Evolutionary conservation across 2,888 invertebrate species (phyloP).

Genomic region (Conistra vaccinii): DNA sequence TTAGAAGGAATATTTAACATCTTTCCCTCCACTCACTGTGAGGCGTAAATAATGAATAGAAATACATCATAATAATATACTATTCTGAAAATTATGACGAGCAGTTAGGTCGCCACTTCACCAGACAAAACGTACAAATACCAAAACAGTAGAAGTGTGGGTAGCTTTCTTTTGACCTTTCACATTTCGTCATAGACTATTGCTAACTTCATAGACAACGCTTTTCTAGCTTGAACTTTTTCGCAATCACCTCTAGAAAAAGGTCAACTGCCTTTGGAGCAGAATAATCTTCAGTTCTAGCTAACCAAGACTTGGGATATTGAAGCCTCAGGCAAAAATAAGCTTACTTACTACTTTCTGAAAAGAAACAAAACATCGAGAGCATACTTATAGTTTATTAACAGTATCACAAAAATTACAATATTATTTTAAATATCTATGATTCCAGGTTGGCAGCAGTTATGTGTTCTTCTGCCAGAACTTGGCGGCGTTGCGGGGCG

Average conservation of each 20-base stretch:
- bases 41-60: neutral
- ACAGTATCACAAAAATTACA: constrained; percentile 74
- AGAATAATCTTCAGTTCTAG: neutral
- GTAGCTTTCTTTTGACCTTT: constrained; percentile 33
- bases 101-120: neutral
- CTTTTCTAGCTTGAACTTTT: constrained; percentile 3
- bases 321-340: neutral
- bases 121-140: constrained; percentile 37
- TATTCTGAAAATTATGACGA: neutral
- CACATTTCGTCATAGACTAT: constrained; percentile 28
- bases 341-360: too few relatives aligned
- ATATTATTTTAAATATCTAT: constrained; percentile 60
- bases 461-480: constrained; percentile 92
- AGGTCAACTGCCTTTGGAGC: neutral
- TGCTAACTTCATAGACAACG: constrained; percentile 25
- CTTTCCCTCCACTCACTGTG: neutral
- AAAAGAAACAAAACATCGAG: constrained; percentile 27
- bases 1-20: constrained; percentile 9
- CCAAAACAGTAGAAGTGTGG: constrained; percentile 2
- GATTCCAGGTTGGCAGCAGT: constrained; percentile 47
- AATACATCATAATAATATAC: neutral
- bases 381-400: constrained; percentile 66
- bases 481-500: constrained; percentile 92
- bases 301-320: neutral
- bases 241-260: neutral